Conservation (phyloP, 2,797 vertebrate genomes). For the Pangasius larnaudii region DNA sequence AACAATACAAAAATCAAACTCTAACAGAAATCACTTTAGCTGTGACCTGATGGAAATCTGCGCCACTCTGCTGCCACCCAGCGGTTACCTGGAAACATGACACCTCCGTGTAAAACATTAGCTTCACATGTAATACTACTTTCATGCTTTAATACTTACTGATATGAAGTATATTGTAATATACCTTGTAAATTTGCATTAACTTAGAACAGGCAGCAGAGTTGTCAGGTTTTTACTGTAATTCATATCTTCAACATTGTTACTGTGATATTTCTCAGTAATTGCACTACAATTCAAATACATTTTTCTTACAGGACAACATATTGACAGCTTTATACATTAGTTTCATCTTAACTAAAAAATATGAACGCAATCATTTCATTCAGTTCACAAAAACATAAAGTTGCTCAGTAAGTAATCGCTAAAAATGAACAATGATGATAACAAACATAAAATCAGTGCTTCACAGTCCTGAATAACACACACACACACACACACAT, state of each 20-base stretch:
- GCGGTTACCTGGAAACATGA: not conserved
- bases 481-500: not conserved
- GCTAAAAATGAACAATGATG: not conserved
- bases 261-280: not conserved
- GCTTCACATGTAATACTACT: not conserved
- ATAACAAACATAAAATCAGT: not conserved
- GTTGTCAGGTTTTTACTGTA: not conserved
- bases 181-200: not conserved
- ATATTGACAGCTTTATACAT: not conserved
- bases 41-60: not conserved
- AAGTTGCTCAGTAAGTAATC: not conserved
- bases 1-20: not conserved
- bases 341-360: not conserved
- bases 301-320: not conserved
- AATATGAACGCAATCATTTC: not conserved
- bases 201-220: not conserved
- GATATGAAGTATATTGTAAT: too few relatives aligned
- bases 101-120: not conserved
- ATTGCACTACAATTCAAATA: not conserved
- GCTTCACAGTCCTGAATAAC: not conserved
- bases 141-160: too few relatives aligned
- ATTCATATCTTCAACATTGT: not conserved
- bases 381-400: not conserved
- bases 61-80: conserved; percentile 8
- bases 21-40: not conserved